Base-by-base conservation (phyloP, 2,797 vertebrate genomes). In the Ammospiza maritima region DNA sequence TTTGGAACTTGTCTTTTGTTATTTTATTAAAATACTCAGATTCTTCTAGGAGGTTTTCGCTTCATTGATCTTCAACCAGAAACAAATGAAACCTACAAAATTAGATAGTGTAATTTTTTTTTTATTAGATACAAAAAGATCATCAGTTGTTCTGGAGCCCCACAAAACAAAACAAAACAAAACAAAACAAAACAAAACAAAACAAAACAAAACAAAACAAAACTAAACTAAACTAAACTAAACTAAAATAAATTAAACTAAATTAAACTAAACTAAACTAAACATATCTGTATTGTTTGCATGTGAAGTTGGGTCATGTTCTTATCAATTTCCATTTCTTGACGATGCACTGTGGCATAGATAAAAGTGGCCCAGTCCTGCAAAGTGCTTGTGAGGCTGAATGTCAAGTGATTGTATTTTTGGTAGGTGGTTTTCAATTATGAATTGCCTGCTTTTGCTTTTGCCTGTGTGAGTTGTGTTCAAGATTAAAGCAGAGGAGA, bases 11-110 rank as follows among this genome's bases (percentile, higher is more conserved):
- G 36, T 9, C 25, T 74, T 84, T 70, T 94, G 19, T 78, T 57
- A 44, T 85, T 94, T 94, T 92, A 89, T 69, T 71, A 94, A 94
- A 90, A 92, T 73, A 76, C 18, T 21, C 6, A n/a, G 34, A 79
- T 90, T 88, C 25, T 90, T 93, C 51, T 45, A 47, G 48, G 53
- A 86, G 14, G 38, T 80, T 73, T 88, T 83, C 11, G 45, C 22
- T 76, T 88, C 21, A 15, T 14, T 50, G 42, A 60, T 65, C 60
- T 78, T 87, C 32, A 62, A 25, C 10, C 18, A 42, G 23, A 74
- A 71, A 45, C 15, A 57, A 5, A n/a, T 5, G 4, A 40, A 82
- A 79, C 16, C 11, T 56, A 34, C 0, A 65, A 75, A 86, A 80
- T 16, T 34, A 13, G 4, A 9, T 42, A 22, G 16, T 61, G 47